Base-by-base conservation (phyloP, 2,113 vertebrate genomes). In the Takifugu flavidus region DNA sequence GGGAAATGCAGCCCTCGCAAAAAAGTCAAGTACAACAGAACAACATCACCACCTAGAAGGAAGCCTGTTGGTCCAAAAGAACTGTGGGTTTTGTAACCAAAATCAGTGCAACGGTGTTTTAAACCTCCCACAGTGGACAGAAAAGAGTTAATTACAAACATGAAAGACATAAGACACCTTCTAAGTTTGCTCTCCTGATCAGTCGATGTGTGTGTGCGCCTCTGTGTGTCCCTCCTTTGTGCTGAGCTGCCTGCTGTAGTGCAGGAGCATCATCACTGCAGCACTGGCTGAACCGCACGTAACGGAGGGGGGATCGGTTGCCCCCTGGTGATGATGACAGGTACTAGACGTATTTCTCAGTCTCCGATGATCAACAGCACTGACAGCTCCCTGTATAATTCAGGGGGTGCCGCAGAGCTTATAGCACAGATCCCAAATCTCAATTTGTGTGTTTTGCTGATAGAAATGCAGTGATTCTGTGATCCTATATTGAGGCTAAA, bases 311-410 rank as follows among this genome's bases (percentile, higher is more conserved):
- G 62, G 49, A 2, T 59, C 20, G 70, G 62, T 56, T 74, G 72
- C 77, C 77, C 76, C 84, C 86, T 86, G 74, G 75, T 80, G 82
- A 25, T 25, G 49, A 64, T 31, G n/a, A 52, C 14, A 34, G 45
- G 56, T 43, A 74, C n/a, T 42, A 8, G 2, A 59, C 42, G 44
- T 31, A 25, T 49, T 61, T 49, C n/a, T 1, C 4, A 62, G 53
- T 42, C 29, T 58, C 10, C n/a, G 25, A 8, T 65, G n/a, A 53
- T 13, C 31, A 64, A 31, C 56, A 66, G 42, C 29, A 49, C 29
- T 10, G 46, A 34, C 15, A 70, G 39, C 49, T 46, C 26, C 25
- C 54, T 59, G 49, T 49, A 56, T 62, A 46, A 65, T 62, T 45
- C 58, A 70, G 20, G 45, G 26, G 49, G 25, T 72, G 47, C 34